Base-by-base conservation (phyloP, 2,888 invertebrate species). In the Lasioglossum villosulum region DNA sequence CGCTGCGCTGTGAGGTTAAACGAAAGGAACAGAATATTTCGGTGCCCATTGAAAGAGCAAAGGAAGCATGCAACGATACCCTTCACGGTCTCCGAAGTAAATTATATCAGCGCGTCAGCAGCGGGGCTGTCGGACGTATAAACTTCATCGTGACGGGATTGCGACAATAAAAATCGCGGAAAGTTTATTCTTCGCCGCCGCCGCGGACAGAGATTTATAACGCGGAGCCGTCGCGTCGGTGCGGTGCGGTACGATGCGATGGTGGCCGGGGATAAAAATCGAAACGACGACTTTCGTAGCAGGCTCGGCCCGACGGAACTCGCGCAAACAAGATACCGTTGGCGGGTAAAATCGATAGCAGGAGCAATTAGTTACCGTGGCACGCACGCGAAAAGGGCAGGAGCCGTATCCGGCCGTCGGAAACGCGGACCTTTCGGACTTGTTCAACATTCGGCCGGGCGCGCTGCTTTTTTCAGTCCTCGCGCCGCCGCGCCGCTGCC, bases 371-470 rank as follows among this genome's bases (percentile, higher is more conserved):
- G 90, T 90, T 90, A 90, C 81, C 81, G 83, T 82, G 81, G 80
- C 88, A 88, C 86, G 90, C 88, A 90, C 86, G 81, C 80, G 81
- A 74, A 80, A 79, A 78, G 77, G 66, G 83, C 83, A 85, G 86
- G 72, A 79, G 87, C 81, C 74, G 84, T 88, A 86, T 90, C 90
- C 90, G 90, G 88, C 75, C 73, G 88, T 87, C 85, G 90, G 90
- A 90, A 83, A 77, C 84, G 78, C 88, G 84, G 85, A 90, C 88
- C 82, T 90, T 90, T 90, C 87, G 88, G 82, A 86, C 90, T 90
- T 87, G 88, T 87, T 86, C 87, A 87, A 88, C 90, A 87, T 90
- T 90, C 90, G 90, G 75, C 75, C 59, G 71, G 59, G 16, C n/a
- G 73, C 68, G n/a, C 68, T 37, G 68, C 63, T 39, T 75, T 75